These are phyloP conservation scores for Drosophila burlai DNA, from an alignment of 1,140 invertebrate species.

Conservation along the genomic window DNA sequence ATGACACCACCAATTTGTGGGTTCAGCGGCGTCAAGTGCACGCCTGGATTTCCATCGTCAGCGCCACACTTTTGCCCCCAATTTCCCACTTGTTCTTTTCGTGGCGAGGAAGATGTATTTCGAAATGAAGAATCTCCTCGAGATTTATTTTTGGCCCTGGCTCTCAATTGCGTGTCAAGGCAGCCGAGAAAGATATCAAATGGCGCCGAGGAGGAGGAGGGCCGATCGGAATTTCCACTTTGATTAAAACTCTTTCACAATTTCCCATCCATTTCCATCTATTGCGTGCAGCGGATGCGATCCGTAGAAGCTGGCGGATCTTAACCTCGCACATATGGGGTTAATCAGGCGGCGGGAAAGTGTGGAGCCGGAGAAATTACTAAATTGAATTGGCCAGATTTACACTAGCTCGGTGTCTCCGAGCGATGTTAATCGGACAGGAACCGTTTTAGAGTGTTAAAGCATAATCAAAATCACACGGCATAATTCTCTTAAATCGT, in stretches of 20 bases:
- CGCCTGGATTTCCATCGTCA: slow-evolving; percentile 17
- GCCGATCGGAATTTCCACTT: slow-evolving; percentile 30
- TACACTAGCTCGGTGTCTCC: background rate
- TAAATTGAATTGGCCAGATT: slow-evolving; percentile 6
- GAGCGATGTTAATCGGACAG: slow-evolving; percentile 23
- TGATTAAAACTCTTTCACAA: slow-evolving; percentile 55
- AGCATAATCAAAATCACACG: slow-evolving; percentile 27
- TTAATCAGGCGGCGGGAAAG: slow-evolving; percentile 45
- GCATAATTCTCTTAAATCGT: slow-evolving; percentile 38
- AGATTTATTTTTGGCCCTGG: slow-evolving; percentile 40
- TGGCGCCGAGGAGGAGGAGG: slow-evolving; percentile 5
- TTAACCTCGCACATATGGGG: slow-evolving; percentile 36
- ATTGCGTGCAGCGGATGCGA: slow-evolving; percentile 43
- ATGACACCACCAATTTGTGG: slow-evolving; percentile 54
- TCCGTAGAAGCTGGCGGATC: slow-evolving; percentile 29
- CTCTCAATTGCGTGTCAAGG: slow-evolving; percentile 50
- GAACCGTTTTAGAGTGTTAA: slow-evolving; percentile 29
- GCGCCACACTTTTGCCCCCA: slow-evolving; percentile 53
- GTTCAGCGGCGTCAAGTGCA: slow-evolving; percentile 50
- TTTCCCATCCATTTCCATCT: slow-evolving; percentile 46
- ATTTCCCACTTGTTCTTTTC: slow-evolving; percentile 16
- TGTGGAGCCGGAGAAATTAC: slow-evolving; percentile 23
- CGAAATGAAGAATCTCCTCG: slow-evolving; percentile 41
- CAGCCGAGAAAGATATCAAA: slow-evolving; percentile 47
- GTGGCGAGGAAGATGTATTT: slow-evolving; percentile 14